phyloP scores from a whole-genome alignment of 2,888 invertebrate species.

The Sarcophaga variegata region DNA sequence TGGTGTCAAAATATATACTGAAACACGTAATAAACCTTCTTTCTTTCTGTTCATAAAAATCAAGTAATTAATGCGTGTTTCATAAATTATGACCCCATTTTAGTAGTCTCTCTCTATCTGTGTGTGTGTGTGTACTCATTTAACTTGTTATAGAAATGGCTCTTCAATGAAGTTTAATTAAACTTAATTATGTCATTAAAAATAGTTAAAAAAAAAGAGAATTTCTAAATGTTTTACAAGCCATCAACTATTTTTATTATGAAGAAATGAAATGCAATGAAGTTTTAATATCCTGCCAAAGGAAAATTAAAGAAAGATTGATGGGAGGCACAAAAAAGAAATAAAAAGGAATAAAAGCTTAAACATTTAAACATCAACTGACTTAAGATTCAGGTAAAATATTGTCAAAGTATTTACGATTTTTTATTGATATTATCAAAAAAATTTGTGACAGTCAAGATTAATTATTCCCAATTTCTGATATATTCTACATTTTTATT shows the following conservation, averaged over 20 bases:
- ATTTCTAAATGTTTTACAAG: background rate
- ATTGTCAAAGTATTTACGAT: too few species aligned
- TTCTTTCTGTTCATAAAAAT: constrained; percentile 12
- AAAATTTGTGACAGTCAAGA: too few species aligned
- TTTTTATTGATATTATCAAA: too few species aligned
- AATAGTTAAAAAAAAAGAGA: background rate
- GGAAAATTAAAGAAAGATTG: too few species aligned
- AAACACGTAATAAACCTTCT: constrained; percentile 35
- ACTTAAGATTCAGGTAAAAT: too few species aligned
- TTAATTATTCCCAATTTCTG: too few species aligned
- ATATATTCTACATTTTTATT: too few species aligned
- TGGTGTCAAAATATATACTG: constrained; percentile 1
- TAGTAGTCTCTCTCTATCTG: background rate
- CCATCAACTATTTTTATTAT: constrained; percentile 1
- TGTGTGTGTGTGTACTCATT: background rate
- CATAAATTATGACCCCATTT: constrained; percentile 20
- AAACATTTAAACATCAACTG: too few species aligned
- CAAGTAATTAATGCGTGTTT: constrained; percentile 18
- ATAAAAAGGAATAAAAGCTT: too few species aligned
- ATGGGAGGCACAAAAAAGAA: too few species aligned
- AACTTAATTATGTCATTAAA: constrained; percentile 42
- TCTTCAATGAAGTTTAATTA: constrained; percentile 29
- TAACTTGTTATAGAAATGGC: constrained; percentile 15
- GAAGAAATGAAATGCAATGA: background rate
- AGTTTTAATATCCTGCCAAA: background rate